These are phyloP conservation scores for Popillia japonica DNA, from an alignment of 1,140 invertebrate species.

Conservation along the genomic window DNA sequence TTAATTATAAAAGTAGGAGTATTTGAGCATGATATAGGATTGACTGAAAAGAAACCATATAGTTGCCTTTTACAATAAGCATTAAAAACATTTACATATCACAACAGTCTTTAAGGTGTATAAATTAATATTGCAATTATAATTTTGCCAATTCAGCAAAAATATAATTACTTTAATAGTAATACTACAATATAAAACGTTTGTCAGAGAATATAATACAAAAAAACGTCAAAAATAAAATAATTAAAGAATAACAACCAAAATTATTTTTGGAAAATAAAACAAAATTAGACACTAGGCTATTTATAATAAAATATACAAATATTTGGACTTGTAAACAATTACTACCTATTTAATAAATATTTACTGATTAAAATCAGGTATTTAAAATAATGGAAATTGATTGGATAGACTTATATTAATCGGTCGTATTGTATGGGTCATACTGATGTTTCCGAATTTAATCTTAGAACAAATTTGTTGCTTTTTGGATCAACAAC, in stretches of 20 bases:
- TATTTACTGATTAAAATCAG: conserved; percentile 2
- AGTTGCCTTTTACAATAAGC: conserved; percentile 22
- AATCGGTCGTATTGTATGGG: conserved; percentile 60
- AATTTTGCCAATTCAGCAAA: conserved; percentile 1
- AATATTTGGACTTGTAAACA: conserved; percentile 18
- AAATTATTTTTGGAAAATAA: conserved; percentile 21
- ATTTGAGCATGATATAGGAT: conserved; percentile 14
- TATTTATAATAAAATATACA: conserved; percentile 19
- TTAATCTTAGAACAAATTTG: conserved; percentile 92
- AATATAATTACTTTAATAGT: neutral
- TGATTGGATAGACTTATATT: conserved; percentile 51
- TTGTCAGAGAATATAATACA: conserved; percentile 7
- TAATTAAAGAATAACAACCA: conserved; percentile 22
- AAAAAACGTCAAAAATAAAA: conserved; percentile 25
- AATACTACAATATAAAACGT: neutral
- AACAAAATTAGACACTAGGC: conserved; percentile 6
- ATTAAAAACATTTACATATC: conserved; percentile 25
- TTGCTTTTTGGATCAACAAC: conserved; percentile 95
- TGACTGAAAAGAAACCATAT: neutral
- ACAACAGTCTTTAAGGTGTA: conserved; percentile 31
- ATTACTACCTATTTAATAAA: conserved; percentile 27
- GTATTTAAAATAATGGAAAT: conserved; percentile 8
- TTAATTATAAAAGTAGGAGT: conserved; percentile 25
- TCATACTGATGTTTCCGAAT: conserved; percentile 97
- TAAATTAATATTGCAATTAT: conserved; percentile 26